phyloP scores from a whole-genome alignment of 2,797 vertebrate species.

The Xenentodon cancila region DNA sequence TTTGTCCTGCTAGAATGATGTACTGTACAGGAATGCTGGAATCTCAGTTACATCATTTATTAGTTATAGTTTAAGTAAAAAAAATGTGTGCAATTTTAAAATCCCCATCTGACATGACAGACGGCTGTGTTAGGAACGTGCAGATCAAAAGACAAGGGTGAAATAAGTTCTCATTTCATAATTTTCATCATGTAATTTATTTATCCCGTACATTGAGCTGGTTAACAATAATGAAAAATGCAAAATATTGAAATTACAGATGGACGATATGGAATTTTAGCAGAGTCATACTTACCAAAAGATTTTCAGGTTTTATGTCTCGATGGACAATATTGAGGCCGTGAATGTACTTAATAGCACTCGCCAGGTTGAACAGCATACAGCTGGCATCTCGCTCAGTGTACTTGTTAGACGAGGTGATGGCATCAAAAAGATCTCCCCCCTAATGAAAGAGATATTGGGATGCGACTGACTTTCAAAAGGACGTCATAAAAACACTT shows the following conservation, averaged over 20 bases:
- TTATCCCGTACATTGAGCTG: background rate
- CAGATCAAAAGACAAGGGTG: background rate
- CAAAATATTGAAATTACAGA: background rate
- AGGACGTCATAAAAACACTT: too few relatives aligned
- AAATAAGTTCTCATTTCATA: background rate
- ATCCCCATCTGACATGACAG: too few relatives aligned
- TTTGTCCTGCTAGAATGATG: too few relatives aligned
- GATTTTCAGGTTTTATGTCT: slow-evolving; percentile 97
- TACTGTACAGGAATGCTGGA: too few relatives aligned
- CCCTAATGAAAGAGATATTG: slow-evolving; percentile 81
- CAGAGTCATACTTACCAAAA: slow-evolving; percentile 86
- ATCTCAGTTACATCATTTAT: too few relatives aligned
- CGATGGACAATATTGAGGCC: slow-evolving; percentile 95
- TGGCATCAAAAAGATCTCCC: slow-evolving; percentile 96
- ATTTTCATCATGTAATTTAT: background rate
- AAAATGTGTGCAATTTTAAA: too few relatives aligned
- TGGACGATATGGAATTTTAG: background rate
- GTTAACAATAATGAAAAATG: background rate
- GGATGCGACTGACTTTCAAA: background rate
- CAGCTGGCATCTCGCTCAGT: slow-evolving; percentile 94
- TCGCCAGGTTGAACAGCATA: slow-evolving; percentile 97
- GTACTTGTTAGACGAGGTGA: slow-evolving; percentile 96
- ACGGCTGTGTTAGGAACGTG: too few relatives aligned
- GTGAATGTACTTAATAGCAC: slow-evolving; percentile 97
- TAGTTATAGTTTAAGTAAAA: too few relatives aligned